A percentile compares a stretch with the other conserved stretches of the same genome.
Conservation (phyloP, 2,888 invertebrate species). For the Pseudococcus jackbeardsleyi region DNA sequence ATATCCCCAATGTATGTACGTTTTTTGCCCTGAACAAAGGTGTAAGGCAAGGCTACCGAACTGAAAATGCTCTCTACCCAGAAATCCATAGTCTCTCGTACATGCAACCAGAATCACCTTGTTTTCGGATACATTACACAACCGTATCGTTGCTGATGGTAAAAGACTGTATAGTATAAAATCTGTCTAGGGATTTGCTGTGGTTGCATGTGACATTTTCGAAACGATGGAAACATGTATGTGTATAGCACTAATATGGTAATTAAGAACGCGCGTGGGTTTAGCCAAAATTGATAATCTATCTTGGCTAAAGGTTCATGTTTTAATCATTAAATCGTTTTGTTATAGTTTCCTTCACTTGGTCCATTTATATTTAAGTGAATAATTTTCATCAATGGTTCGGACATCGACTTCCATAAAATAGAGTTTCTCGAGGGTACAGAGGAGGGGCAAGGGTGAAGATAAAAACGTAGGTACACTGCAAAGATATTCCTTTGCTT, state of each 20-base stretch:
- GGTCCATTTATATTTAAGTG: not conserved
- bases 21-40: no score
- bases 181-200: not conserved
- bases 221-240: not conserved
- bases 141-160: not conserved
- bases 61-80: no score
- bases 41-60: no score
- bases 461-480: no score
- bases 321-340: constrained; percentile 36
- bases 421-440: no score
- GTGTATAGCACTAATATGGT: not conserved
- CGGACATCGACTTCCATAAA: not conserved
- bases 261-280: constrained; percentile 27
- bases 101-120: not conserved
- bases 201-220: not conserved
- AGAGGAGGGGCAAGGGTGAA: no score
- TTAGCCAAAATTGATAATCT: constrained; percentile 21
- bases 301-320: constrained; percentile 15
- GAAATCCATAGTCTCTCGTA: not conserved
- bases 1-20: no score
- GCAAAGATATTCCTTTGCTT: not conserved
- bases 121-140: constrained; percentile 12
- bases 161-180: not conserved
- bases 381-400: not conserved
- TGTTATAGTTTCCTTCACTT: not conserved